Base-by-base conservation (phyloP, 2,797 vertebrate species). In the Rousettus madagascariensis region DNA sequence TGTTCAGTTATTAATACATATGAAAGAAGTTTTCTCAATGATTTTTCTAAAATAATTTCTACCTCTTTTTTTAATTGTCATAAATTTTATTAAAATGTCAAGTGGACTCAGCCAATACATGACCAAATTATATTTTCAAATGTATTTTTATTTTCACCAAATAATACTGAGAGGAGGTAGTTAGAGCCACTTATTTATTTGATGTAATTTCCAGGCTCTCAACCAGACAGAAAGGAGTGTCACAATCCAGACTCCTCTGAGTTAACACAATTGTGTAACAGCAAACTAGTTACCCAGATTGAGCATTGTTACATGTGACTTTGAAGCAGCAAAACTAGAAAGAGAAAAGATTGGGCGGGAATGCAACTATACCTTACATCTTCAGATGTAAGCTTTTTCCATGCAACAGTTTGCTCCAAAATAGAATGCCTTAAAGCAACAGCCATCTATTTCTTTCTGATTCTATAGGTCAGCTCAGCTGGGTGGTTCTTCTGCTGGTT, bases 71-170 rank as follows among this genome's bases (percentile, higher is more conserved):
- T 83, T 20, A 61, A 57, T 91, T 19, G 30, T 71, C 19, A 41
- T 85, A 43, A 51, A 93, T 10, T 82, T 82, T 90, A 85, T 75
- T 95, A 90, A 96, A 91, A 94, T 90, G 19, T 57, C 69, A 95
- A 36, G 26, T 63, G 57, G 86, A 91, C 17, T 88, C 26, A 65
- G 17, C 8, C 57, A 88, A 57, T 33, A 15, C 24, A 87, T 78
- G 24, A 41, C 19, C 9, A 92, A 88, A 82, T 92, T 88, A 41
- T 69, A 59, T 85, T 92, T 96, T 77, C 55, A 55, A 33, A 33
- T 74, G 4, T 86, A 77, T 91, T 84, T 84, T 91, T 88, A 33
- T 72, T 87, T 92, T 96, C 61, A 82, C 9, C 46, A 79, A 84
- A 86, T 93, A 83, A 92, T 43, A 53, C 22, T 10, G 24, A 86